Evolutionary conservation across 2,888 invertebrate genomes (phyloP).

Genomic region (Chloromyia formosa): DNA sequence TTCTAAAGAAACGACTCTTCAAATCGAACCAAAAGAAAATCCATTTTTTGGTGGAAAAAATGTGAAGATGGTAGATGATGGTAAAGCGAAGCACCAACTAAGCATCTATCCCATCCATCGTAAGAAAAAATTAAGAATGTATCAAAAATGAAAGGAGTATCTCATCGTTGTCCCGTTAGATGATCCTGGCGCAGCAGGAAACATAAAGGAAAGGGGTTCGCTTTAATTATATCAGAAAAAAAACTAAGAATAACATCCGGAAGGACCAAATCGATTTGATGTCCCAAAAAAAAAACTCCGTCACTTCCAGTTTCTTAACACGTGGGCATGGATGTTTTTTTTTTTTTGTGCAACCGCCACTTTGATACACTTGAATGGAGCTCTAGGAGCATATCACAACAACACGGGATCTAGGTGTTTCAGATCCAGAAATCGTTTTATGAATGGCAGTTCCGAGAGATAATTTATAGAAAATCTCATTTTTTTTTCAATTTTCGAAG

Average conservation of each 20-base stretch:
- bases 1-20: slow-evolving; percentile 18
- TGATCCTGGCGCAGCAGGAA: slow-evolving; percentile 31
- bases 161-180: slow-evolving; percentile 27
- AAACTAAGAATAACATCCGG: slow-evolving; percentile 41
- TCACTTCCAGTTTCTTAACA: slow-evolving; percentile 39
- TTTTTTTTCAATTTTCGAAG: not conserved
- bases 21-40: not conserved
- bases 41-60: not conserved
- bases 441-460: no score
- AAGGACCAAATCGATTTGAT: slow-evolving; percentile 33
- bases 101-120: no score
- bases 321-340: slow-evolving; percentile 12
- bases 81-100: not conserved
- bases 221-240: slow-evolving; percentile 37
- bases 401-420: no score
- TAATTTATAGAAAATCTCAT: no score
- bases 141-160: slow-evolving; percentile 19
- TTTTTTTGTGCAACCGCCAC: not conserved
- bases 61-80: not conserved
- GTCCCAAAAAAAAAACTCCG: not conserved
- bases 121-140: not conserved
- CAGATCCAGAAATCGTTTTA: no score
- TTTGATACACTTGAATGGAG: slow-evolving; percentile 31
- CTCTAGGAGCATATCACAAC: not conserved
- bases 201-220: slow-evolving; percentile 37